Base-by-base conservation (phyloP, 2,888 invertebrate genomes). In the Tromatobia lineatoria region DNA sequence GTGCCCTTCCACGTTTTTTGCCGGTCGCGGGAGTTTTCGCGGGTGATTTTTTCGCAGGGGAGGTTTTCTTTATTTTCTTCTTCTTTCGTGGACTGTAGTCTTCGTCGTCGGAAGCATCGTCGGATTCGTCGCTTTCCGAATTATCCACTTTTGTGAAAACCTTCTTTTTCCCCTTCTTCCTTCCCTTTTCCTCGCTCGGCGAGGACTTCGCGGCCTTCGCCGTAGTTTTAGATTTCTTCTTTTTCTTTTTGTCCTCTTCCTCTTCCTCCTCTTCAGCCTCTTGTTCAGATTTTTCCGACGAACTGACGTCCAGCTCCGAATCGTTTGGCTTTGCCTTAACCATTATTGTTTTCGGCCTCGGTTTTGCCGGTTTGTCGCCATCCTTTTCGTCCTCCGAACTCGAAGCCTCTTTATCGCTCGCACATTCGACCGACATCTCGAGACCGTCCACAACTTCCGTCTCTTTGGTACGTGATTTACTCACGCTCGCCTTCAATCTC, bases 361-460 rank as follows among this genome's bases (percentile, higher is more conserved):
- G 86, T 38, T 89, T 90, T 7, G 70, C 20, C 45, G 47, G 80
- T 20, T 88, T 85, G n/a, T 90, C 87, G 2, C 88, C 87, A 3
- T 90, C 85, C 20, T 90, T 89, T 29, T 86, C 90, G 7, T 89
- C 91, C 0, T 90, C 90, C 66, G 88, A 88, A 69, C 88, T 90
- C 0, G 89, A 89, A 3, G 88, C 90, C 50, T 92, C 92, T 75
- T 92, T 90, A 38, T 93, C 93, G 78, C 93, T 93, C 0, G 93
- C 93, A 80, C 92, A 92, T 85, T 93, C 93, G 8, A 93, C 93
- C 1, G 90, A 90, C 80, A 93, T 89, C 73, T 93, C 93, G 45
- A 93, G 85, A 18, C 92, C 92, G 75, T 91, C 91, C 3, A 92
- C 91, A 4, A 93, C 89, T 85, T 92, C 92, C 7, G 91, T 82